phyloP scores from a whole-genome alignment of 1,140 invertebrate genomes.

The Liolophura sinensis region DNA sequence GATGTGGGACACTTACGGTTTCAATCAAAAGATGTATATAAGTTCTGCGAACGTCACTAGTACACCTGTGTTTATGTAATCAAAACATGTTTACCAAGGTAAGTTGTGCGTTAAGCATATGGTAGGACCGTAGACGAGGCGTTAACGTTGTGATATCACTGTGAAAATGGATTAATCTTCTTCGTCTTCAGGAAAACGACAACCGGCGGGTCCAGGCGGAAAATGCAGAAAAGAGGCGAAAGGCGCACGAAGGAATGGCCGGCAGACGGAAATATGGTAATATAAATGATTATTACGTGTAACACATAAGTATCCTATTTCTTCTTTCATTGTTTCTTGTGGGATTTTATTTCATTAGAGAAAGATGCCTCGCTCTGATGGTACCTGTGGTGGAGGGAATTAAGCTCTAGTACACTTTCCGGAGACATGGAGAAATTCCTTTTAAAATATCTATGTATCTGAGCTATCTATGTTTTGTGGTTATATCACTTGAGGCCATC shows the following conservation, averaged over 20 bases:
- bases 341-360: not conserved
- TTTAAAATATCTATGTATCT: too few relatives aligned
- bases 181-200: conserved; percentile 31
- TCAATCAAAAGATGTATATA: not conserved
- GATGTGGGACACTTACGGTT: not conserved
- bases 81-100: not conserved
- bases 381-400: not conserved
- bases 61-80: too few relatives aligned
- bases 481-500: too few relatives aligned
- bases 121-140: not conserved
- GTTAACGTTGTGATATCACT: not conserved
- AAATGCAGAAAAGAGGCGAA: conserved; percentile 37
- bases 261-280: conserved; percentile 31
- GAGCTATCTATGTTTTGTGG: too few relatives aligned
- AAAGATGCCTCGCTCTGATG: not conserved
- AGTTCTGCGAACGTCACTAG: not conserved
- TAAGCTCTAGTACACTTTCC: not conserved
- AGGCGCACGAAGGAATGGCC: conserved; percentile 33
- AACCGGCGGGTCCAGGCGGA: conserved; percentile 26
- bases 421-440: too few relatives aligned
- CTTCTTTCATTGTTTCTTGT: too few relatives aligned
- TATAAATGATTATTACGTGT: not conserved
- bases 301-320: not conserved
- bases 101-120: not conserved
- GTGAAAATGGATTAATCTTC: not conserved